Conservation (phyloP, 2,888 invertebrate species). For the Diarsia dahlii region DNA sequence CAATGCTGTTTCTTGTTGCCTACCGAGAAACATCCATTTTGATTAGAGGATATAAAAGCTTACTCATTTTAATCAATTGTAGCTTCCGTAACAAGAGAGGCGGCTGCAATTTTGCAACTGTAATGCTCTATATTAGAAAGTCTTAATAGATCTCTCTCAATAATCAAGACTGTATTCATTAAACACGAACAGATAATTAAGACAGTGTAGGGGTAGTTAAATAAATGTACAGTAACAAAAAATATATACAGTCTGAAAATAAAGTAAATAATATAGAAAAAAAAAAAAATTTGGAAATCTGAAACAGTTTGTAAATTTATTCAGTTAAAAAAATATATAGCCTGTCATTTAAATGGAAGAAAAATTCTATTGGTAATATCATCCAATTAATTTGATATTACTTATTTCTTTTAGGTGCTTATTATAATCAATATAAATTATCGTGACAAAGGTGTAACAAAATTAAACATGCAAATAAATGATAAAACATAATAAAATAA, state of each 20-base stretch:
- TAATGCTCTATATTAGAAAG: conserved; percentile 2
- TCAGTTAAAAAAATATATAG: conserved; percentile 1
- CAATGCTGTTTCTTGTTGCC: conserved; percentile 1
- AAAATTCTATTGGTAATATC: not conserved
- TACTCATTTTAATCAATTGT: conserved; percentile 23
- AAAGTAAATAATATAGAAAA: not conserved
- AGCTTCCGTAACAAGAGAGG: not conserved
- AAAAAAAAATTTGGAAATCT: not conserved
- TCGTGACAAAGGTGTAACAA: conserved; percentile 34
- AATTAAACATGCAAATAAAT: conserved; percentile 69
- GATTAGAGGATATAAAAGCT: not conserved
- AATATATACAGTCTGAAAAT: not conserved
- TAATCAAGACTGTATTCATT: not conserved
- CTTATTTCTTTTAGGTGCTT: not conserved
- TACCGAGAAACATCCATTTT: not conserved
- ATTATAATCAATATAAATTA: not conserved
- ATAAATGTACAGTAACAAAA: not conserved
- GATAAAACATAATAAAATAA: conserved; percentile 64
- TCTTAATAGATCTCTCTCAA: not conserved
- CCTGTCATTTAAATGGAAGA: conserved; percentile 7
- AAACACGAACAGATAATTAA: not conserved
- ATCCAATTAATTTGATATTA: not conserved
- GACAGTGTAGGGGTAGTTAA: not conserved
- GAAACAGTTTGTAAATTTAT: not conserved
- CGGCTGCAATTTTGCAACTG: not conserved